These are phyloP conservation scores for Acanthosepion lycidas DNA, from an alignment of 2,888 invertebrate genomes.

Conservation along the genomic window DNA sequence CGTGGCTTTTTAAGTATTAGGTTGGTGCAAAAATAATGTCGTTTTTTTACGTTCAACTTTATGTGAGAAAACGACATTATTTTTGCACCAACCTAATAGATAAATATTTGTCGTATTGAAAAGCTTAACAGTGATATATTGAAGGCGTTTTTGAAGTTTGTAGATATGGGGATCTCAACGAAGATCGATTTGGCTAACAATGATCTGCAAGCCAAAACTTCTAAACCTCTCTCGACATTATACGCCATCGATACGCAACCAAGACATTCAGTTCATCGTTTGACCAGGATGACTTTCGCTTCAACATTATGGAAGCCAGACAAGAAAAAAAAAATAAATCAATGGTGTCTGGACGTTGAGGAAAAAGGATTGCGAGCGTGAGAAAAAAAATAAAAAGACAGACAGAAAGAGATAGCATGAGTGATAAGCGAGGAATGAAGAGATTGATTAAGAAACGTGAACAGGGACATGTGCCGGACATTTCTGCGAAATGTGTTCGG, in stretches of 20 bases:
- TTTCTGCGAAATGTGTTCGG: not conserved
- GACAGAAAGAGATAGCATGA: not conserved
- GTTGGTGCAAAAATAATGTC: too few species aligned
- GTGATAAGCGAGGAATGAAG: accelerated
- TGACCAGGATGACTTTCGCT: not conserved
- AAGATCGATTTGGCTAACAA: not conserved
- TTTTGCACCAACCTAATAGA: too few species aligned
- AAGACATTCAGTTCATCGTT: not conserved
- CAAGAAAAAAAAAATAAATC: slow-evolving; percentile 14
- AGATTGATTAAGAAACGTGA: not conserved
- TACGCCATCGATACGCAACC: not conserved
- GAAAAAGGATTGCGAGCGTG: not conserved
- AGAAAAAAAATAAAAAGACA: too few species aligned
- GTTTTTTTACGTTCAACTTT: too few species aligned
- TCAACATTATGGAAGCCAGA: not conserved
- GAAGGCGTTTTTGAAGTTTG: not conserved
- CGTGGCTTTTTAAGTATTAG: too few species aligned
- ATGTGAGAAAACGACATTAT: too few species aligned
- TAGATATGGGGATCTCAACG: not conserved
- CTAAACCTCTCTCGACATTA: not conserved
- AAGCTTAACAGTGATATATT: too few species aligned
- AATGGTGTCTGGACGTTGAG: not conserved
- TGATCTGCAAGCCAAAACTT: not conserved
- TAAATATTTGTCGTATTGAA: too few species aligned
- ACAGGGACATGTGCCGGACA: not conserved